Evolutionary conservation across 2,888 invertebrate species (phyloP), one percentile per base, ranked within the genome.

Genomic region (Heliconius hortense): DNA sequence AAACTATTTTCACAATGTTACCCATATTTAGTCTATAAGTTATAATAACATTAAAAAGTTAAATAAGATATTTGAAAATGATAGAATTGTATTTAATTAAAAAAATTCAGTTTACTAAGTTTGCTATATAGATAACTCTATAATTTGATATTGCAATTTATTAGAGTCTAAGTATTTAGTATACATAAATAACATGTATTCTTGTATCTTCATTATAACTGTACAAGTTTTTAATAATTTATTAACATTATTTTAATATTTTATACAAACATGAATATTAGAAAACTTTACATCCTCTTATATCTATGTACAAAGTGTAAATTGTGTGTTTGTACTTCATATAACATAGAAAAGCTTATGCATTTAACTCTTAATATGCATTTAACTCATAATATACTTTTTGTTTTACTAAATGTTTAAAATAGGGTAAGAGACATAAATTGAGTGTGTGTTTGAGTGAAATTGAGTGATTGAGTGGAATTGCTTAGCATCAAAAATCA

Each of bases 1-100:
- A 56, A 69, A n/a, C 31, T 69, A 69, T 56, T 56, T 39, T 31
- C n/a, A 68, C 26, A n/a, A 28, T 35, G 7, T 35, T 35, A 56
- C 69, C 69, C 31, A 69, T 21, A 69, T 69, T 69, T 53, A 13
- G 56, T 56, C 56, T n/a, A 31, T 1, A 31, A 31, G 10, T 31
- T 31, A 28, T 31, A 68, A 53, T 28, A 21, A 43, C 43, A 67
- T 8, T 21, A n/a, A 56, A 56, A 8, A 48, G 48, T 59, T n/a
- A 59, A 11, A 59, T 3, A 59, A 13, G n/a, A 24, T 59, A 59
- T 13, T 59, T 59, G 59, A 59, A 1, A 24, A 24, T 24, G 13
- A 13, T 13, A 59, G 24, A 24, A 59, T 59, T 11, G 13, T 59
- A 24, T n/a, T 24, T 24, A 59, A 24, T n/a, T n/a, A n/a, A n/a